Base-by-base conservation (phyloP, 1,140 invertebrate genomes). In the Drosophila pectinifera region DNA sequence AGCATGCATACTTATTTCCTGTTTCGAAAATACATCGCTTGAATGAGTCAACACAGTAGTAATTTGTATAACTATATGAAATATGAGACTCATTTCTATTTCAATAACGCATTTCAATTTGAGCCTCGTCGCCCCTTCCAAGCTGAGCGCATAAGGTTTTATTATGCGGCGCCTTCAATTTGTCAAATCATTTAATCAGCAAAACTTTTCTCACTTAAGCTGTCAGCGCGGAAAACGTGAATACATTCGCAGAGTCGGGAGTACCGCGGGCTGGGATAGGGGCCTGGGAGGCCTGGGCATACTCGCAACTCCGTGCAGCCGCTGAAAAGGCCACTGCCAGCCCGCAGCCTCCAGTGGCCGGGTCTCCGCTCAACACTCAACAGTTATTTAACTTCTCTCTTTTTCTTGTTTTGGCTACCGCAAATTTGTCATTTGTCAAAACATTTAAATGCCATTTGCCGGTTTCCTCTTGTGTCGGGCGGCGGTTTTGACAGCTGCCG, bases 371-470 rank as follows among this genome's bases (percentile, higher is more conserved):
- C 39, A 31, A 14, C 13, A 56, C 22, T 57, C 20, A 18, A 22
- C 22, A 64, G 65, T 72, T 72, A 70, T 70, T 70, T 41, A 70
- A 57, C 64, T 70, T 63, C 36, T 39, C 55, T 45, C n/a, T 46
- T 34, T 55, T 73, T 73, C 16, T 45, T 41, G 61, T 72, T 88
- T 67, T 77, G 67, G 83, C 84, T 88, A 88, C 84, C 73, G 84
- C 85, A 89, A 84, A 88, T 89, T 88, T 88, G 84, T 88, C 86
- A 88, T 89, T 88, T 88, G 84, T 88, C 84, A 89, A 88, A 89
- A 88, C 84, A 88, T 88, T 88, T 88, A 88, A 88, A 88, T 84
- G 84, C 80, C 84, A 88, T 88, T 88, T 88, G 84, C 84, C 64
- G 79, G 80, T 64, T 73, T 49, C 49, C 73, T 58, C 51, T 46